Percentiles rank a stretch among this genome's conserved stretches.
These are phyloP conservation scores for Neoniphon sammara DNA, from an alignment of 2,797 vertebrate genomes.

Conservation along the genomic window DNA sequence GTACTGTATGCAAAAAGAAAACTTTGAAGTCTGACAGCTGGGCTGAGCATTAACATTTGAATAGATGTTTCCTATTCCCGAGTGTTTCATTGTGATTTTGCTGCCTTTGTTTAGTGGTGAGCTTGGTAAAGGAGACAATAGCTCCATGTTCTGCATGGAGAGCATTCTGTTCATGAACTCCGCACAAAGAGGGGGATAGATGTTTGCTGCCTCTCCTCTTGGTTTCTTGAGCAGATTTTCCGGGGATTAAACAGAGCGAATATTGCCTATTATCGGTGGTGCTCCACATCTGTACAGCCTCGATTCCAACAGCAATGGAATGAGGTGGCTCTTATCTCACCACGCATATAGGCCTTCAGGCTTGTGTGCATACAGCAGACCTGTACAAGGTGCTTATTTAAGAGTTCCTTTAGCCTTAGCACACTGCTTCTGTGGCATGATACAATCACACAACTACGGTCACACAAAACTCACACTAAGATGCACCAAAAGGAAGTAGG, in stretches of 20 bases:
- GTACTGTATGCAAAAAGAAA: slow-evolving; percentile 60
- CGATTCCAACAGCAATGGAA: slow-evolving; percentile 63
- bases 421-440: slow-evolving; percentile 48
- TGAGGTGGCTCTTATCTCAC: slow-evolving; percentile 73
- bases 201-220: slow-evolving; percentile 67
- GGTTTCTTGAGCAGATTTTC: slow-evolving; percentile 76
- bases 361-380: slow-evolving; percentile 53
- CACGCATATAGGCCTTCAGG: slow-evolving; percentile 69
- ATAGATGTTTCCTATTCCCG: slow-evolving; percentile 67
- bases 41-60: slow-evolving; percentile 79
- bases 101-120: slow-evolving; percentile 70
- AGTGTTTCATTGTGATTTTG: slow-evolving; percentile 64
- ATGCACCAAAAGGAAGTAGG: slow-evolving; percentile 32
- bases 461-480: slow-evolving; percentile 27
- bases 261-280: slow-evolving; percentile 69
- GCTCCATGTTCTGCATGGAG: slow-evolving; percentile 67
- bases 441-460: slow-evolving; percentile 40
- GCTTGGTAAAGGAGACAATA: slow-evolving; percentile 74
- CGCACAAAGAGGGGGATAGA: slow-evolving; percentile 64
- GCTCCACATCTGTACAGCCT: slow-evolving; percentile 70
- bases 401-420: slow-evolving; percentile 60
- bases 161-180: slow-evolving; percentile 73
- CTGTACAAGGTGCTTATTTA: slow-evolving; percentile 71
- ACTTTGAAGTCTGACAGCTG: slow-evolving; percentile 72
- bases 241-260: slow-evolving; percentile 77